A percentile compares a stretch with the other conserved stretches of the same genome.
Conservation (phyloP, 2,113 vertebrate species). For the Cathartes aura region DNA sequence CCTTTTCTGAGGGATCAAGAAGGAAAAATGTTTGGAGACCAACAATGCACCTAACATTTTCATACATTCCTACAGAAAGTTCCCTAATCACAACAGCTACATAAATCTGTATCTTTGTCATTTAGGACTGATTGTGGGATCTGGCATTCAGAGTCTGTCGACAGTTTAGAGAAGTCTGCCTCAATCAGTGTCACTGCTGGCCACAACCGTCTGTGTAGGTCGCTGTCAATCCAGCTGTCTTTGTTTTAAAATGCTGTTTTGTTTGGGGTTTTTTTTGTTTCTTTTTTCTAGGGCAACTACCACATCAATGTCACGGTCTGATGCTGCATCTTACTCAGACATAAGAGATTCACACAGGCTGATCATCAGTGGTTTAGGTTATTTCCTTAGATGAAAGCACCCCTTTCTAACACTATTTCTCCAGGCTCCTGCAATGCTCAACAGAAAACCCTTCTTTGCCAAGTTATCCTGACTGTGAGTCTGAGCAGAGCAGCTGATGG, state of each 20-base stretch:
- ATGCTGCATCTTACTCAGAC: not conserved
- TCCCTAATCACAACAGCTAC: not conserved
- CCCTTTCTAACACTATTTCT: not conserved
- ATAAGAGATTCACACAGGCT: not conserved
- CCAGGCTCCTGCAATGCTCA: not conserved
- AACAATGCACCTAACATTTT: not conserved
- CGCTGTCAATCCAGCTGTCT: constrained; percentile 41
- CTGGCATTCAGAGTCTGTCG: constrained; percentile 52
- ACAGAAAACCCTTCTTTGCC: not conserved
- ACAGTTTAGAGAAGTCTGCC: constrained; percentile 46
- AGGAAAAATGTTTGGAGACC: not conserved
- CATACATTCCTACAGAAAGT: not conserved
- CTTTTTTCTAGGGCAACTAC: constrained; percentile 25
- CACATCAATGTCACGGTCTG: constrained; percentile 23
- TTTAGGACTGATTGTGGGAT: constrained; percentile 25
- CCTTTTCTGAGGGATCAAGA: not conserved
- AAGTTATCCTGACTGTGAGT: not conserved
- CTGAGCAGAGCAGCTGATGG: constrained; percentile 20
- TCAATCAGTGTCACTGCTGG: constrained; percentile 60
- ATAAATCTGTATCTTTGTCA: not conserved
- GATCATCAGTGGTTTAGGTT: not conserved
- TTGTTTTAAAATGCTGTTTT: constrained; percentile 51
- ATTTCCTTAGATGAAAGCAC: constrained; percentile 39
- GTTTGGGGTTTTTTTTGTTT: not conserved
- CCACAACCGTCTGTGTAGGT: constrained; percentile 11